Conservation (phyloP, 2,797 vertebrate species). For the Notamacropus eugenii region DNA sequence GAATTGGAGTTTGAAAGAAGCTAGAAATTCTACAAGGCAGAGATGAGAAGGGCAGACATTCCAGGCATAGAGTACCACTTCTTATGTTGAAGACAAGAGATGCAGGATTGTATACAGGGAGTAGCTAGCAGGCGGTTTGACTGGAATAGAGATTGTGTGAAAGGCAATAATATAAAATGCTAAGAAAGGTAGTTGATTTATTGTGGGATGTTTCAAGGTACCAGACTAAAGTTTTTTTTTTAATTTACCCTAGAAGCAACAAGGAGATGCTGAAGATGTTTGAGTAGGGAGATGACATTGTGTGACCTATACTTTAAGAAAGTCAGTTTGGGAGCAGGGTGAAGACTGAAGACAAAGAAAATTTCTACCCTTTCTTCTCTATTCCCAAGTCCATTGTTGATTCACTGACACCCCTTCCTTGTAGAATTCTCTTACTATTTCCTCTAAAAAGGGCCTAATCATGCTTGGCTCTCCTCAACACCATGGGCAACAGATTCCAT, state of each 20-base stretch:
- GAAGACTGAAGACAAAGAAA: background rate
- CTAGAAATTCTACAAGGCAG: background rate
- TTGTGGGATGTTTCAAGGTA: background rate
- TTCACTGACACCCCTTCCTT: background rate
- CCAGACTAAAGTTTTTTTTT: background rate
- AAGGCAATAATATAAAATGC: background rate
- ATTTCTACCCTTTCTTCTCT: background rate
- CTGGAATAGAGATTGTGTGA: background rate
- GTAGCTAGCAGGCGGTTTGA: background rate
- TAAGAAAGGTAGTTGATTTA: background rate
- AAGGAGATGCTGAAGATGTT: background rate
- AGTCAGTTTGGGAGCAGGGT: background rate
- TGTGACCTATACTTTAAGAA: background rate
- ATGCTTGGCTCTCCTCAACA: background rate
- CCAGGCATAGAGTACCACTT: background rate
- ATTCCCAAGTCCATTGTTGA: background rate
- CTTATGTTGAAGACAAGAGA: background rate
- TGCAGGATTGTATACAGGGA: background rate
- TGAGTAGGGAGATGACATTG: background rate
- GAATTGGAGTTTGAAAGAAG: background rate
- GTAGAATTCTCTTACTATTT: background rate
- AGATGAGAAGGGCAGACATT: background rate
- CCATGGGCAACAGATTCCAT: background rate
- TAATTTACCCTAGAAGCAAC: background rate
- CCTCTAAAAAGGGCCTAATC: background rate